Percentiles rank a stretch among this genome's conserved stretches.
phyloP scores from a whole-genome alignment of 2,888 invertebrate genomes.

The Papilio gigon region DNA sequence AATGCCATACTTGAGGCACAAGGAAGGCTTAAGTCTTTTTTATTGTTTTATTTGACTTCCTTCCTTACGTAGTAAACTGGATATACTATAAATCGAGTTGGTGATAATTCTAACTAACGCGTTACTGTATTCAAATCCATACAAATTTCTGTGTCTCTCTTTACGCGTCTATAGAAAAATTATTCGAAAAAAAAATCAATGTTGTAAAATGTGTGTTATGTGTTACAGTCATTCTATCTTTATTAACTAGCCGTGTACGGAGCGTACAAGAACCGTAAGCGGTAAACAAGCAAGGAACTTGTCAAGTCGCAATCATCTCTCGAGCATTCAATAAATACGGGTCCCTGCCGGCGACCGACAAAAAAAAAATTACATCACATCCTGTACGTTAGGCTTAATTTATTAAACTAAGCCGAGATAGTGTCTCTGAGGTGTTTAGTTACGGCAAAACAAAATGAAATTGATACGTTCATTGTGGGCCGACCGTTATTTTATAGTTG shows the following conservation, averaged over 20 bases:
- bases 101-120: no score
- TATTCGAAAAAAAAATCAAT: no score
- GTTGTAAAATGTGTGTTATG: not conserved
- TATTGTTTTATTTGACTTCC: no score
- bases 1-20: no score
- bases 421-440: conserved; percentile 36
- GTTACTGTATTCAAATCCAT: no score
- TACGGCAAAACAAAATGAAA: conserved; percentile 45
- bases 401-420: conserved; percentile 36
- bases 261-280: conserved; percentile 20
- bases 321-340: conserved; percentile 34
- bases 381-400: conserved; percentile 38
- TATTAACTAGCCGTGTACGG: conserved; percentile 14
- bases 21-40: no score
- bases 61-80: no score
- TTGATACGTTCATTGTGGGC: conserved; percentile 58
- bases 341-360: conserved; percentile 25
- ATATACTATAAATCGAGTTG: no score
- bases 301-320: conserved; percentile 21
- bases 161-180: no score
- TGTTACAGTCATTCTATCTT: not conserved
- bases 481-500: conserved; percentile 62
- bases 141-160: no score
- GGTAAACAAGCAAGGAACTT: conserved; percentile 33
- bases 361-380: conserved; percentile 38